phyloP scores from a whole-genome alignment of 2,113 vertebrate genomes.

The Fregetta grallaria region DNA sequence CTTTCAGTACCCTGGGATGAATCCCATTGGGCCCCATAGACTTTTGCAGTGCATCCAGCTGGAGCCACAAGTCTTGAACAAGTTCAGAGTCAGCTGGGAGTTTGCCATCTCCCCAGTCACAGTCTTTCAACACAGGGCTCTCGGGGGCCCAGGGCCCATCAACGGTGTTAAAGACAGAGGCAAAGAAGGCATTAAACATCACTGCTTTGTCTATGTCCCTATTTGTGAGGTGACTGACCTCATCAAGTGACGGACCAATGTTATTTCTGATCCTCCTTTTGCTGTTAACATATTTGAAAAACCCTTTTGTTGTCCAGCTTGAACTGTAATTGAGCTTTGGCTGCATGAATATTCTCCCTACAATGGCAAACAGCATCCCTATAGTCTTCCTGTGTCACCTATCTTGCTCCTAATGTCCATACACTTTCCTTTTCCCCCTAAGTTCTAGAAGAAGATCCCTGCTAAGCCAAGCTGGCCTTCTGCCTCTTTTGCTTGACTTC shows the following conservation, averaged over 20 bases:
- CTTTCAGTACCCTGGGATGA: background rate
- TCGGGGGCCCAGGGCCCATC: accelerated
- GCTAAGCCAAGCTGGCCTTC: background rate
- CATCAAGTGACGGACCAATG: background rate
- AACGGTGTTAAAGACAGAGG: background rate
- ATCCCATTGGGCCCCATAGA: background rate
- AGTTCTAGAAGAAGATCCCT: background rate
- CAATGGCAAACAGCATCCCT: background rate
- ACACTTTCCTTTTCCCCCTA: background rate
- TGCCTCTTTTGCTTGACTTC: background rate
- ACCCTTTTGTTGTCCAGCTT: background rate
- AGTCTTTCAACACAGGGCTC: background rate
- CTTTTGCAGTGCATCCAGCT: background rate
- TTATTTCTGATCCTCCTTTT: background rate
- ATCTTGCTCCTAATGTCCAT: background rate
- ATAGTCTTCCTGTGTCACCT: background rate
- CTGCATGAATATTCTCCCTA: background rate
- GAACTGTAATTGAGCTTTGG: background rate
- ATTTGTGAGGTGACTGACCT: background rate
- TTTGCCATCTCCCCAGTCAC: background rate
- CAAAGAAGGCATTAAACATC: background rate
- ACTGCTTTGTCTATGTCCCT: background rate
- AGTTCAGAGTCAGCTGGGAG: background rate
- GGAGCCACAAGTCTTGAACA: background rate
- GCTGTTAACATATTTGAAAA: background rate